phyloP scores from a whole-genome alignment of 2,797 vertebrate species.

The Enteromius fasciolatus region DNA sequence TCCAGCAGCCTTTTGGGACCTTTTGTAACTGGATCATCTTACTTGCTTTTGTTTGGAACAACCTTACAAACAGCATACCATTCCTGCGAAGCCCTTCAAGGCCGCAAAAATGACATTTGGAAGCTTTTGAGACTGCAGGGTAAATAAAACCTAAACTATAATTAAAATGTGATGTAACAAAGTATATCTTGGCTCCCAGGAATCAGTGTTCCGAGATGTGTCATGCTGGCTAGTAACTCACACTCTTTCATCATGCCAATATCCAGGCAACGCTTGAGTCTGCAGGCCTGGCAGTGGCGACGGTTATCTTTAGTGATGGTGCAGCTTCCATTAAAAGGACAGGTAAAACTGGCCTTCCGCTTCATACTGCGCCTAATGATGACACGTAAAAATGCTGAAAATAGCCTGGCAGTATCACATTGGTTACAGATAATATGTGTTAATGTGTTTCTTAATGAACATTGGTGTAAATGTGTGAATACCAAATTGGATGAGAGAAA shows the following conservation, averaged over 20 bases:
- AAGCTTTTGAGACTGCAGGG: not conserved
- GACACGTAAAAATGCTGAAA: slow-evolving; percentile 24
- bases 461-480: slow-evolving; percentile 4
- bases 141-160: slow-evolving; percentile 5
- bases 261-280: slow-evolving; percentile 91
- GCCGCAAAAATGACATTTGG: not conserved
- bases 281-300: slow-evolving; percentile 95
- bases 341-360: slow-evolving; percentile 92
- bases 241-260: slow-evolving; percentile 93
- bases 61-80: slow-evolving; percentile 3
- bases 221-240: slow-evolving; percentile 75
- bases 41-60: not conserved
- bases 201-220: slow-evolving; percentile 26
- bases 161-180: slow-evolving; percentile 23
- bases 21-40: slow-evolving; percentile 10
- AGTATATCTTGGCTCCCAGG: not conserved
- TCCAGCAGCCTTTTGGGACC: not conserved
- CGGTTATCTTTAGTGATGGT: slow-evolving; percentile 98
- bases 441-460: slow-evolving; percentile 51
- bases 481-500: slow-evolving; percentile 12
- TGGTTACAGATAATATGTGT: slow-evolving; percentile 7
- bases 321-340: slow-evolving; percentile 91
- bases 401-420: slow-evolving; percentile 8
- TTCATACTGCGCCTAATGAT: slow-evolving; percentile 92
- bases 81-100: not conserved